Evolutionary conservation across 2,888 invertebrate genomes (phyloP), one percentile per base, ranked within the genome.

Genomic region (Melanchra persicariae): DNA sequence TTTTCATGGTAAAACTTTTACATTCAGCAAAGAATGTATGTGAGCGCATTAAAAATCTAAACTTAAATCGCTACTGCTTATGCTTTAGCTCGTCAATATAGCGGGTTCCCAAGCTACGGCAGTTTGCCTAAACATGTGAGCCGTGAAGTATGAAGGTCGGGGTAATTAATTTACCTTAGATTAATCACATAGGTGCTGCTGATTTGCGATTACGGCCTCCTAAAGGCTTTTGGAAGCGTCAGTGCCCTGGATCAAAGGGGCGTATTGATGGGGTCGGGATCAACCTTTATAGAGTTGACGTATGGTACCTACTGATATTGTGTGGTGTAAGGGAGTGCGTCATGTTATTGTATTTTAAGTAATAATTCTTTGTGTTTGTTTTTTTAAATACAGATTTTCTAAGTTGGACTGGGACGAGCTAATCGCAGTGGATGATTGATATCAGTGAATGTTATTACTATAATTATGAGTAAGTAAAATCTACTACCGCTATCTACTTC

Each of bases 161-260:
- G 77, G 85, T 91, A 92, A 94, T 94, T 94, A 93, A 93, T 92
- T 92, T 91, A 87, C 88, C 87, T 87, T 87, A 89, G 88, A 92
- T 93, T 93, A 94, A 93, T 93, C 89, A 90, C 87, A 86, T 88
- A 87, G 84, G 86, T 88, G 88, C 74, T 87, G 89, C 89, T 89
- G 87, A 85, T 86, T 87, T 74, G 68, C 77, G 85, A 86, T 86
- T 84, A 88, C 84, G 85, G 86, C 70, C 86, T 30, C 68, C 52
- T 49, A 34, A 63, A 34, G 70, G 62, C 47, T 85, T 86, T 86
- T 84, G 70, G 73, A 74, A 81, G 74, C 77, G 81, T 83, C 78
- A 78, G 68, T 81, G 64, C 74, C 57, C 49, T 30, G 66, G 69
- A 77, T 82, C 82, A 84, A 84, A 78, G 70, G 55, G 65, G 40